A percentile compares a stretch with the other conserved stretches of the same genome.
phyloP scores from a whole-genome alignment of 23 tunicate genomes.

The Ascidia mentula region DNA sequence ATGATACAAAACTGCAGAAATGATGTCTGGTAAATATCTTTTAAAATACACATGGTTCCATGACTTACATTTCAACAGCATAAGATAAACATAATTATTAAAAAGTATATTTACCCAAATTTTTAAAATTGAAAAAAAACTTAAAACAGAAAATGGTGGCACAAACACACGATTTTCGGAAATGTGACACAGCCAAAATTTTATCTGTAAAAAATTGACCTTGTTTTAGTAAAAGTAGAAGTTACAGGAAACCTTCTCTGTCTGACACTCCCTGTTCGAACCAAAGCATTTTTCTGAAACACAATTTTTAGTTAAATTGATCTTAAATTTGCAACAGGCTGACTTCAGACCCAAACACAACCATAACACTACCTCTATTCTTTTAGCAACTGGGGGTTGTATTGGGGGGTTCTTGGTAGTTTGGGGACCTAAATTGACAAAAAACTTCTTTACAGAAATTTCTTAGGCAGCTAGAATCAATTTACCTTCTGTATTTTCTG shows the following conservation, averaged over 20 bases:
- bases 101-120: background rate
- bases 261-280: background rate
- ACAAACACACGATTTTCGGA: no score
- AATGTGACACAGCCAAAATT: background rate
- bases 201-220: background rate
- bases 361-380: background rate
- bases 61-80: no score
- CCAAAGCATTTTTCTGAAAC: background rate
- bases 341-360: background rate
- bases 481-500: background rate
- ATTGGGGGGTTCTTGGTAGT: background rate
- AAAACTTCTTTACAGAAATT: background rate
- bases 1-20: background rate
- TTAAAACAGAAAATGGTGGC: background rate
- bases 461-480: background rate
- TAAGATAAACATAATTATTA: no score
- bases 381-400: background rate
- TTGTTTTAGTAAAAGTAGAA: background rate
- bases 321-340: background rate
- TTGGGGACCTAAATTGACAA: background rate
- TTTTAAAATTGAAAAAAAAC: background rate
- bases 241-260: background rate
- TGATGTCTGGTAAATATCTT: no score
- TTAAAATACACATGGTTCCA: no score
- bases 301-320: background rate